Evolutionary conservation across 1,140 invertebrate species (phyloP).

Genomic region (Drosophila willistoni): DNA sequence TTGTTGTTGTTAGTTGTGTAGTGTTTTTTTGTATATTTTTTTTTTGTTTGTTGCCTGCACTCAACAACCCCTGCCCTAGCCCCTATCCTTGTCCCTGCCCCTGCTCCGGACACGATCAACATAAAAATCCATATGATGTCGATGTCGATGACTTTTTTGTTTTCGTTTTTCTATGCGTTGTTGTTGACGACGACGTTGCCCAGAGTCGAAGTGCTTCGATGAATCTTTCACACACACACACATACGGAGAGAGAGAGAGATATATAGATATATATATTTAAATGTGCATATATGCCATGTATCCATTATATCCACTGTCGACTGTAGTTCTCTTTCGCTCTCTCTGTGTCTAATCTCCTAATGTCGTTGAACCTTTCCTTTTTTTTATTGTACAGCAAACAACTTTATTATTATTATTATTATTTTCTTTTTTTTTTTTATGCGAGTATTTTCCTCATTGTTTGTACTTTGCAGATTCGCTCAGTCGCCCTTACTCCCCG

Average conservation of each 20-base stretch:
- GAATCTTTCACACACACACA: constrained; percentile 41
- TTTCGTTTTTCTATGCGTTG: constrained; percentile 49
- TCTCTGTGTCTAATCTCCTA: constrained; percentile 70
- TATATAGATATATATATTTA: constrained; percentile 47
- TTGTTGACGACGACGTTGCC: constrained; percentile 14
- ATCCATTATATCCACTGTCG: constrained; percentile 32
- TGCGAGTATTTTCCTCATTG: constrained; percentile 50
- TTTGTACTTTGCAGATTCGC: constrained; percentile 54
- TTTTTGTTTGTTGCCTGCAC: constrained; percentile 21
- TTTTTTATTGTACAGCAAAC: constrained; percentile 55
- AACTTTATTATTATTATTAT: constrained; percentile 74
- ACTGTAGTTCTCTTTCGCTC: constrained; percentile 8
- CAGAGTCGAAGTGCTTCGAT: constrained; percentile 36
- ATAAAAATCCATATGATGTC: constrained; percentile 74
- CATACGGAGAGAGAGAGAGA: background rate
- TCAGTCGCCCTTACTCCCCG: background rate
- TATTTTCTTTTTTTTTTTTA: constrained; percentile 44
- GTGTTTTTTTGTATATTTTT: constrained; percentile 1
- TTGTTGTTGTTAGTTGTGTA: constrained; percentile 9
- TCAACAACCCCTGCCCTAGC: constrained; percentile 20
- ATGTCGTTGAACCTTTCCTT: constrained; percentile 73
- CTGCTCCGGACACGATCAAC: constrained; percentile 46
- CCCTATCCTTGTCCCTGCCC: constrained; percentile 24
- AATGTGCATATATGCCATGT: constrained; percentile 61
- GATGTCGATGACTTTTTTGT: constrained; percentile 76